Evolutionary conservation across 2,113 vertebrate genomes (phyloP), one percentile per base, ranked within the genome.

Genomic region (Pseudopipra pipra): DNA sequence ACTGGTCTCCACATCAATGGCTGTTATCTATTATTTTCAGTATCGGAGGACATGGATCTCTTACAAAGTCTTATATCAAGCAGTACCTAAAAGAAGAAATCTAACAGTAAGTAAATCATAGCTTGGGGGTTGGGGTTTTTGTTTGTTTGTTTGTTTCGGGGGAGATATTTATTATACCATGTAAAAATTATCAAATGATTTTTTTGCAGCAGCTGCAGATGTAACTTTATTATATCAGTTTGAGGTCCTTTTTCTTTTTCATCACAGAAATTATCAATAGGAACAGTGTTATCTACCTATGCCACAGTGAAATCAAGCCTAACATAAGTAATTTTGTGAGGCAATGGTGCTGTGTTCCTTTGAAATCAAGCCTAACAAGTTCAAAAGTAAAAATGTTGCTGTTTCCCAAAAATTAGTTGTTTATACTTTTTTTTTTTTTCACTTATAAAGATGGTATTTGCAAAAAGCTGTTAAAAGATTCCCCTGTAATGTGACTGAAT

Each of bases 121-220:
- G 7, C 27, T 66, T 70, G 5, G 6, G 19, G 8, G 1, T 21
- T 9, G 14, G 11, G 9, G 0, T 1, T 0, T 22, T 7, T 7
- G 12, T 51, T 52, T 28, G 6, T 18, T 72, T 41, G 14, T 4
- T n/a, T 58, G 5, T 46, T 78, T 41, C 3, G 2, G 4, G 4
- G 6, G 4, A 54, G 6, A n/a, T 76, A 59, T 37, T 81, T 49
- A 81, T 49, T 65, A 14, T 5, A 67, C 11, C 12, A 30, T 12
- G 24, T 3, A 77, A 86, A 83, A 70, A 58, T 46, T 13, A 68
- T 20, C 11, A 39, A 12, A 9, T 28, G 43, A 5, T 17, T 68
- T 35, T 30, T 54, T 30, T 39, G 18, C 16, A 35, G 14, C 9
- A 63, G 25, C n/a, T n/a, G n/a, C 21, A 85, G 47, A 55, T 0